A percentile compares a stretch with the other conserved stretches of the same genome.
phyloP scores from a whole-genome alignment of 2,797 vertebrate genomes.

The Margarornis squamiger region DNA sequence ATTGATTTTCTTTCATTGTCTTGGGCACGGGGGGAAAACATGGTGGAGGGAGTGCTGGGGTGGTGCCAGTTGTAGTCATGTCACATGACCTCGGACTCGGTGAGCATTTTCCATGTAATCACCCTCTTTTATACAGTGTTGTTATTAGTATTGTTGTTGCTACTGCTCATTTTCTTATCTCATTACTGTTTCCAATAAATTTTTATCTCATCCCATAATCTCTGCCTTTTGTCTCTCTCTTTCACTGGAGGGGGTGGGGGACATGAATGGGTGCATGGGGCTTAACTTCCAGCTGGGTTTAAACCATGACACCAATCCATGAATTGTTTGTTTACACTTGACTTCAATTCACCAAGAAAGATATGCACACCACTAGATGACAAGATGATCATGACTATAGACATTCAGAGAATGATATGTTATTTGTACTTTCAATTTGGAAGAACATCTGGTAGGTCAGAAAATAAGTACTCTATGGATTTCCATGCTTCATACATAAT shows the following conservation, averaged over 20 bases:
- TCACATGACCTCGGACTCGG: accelerated
- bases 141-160: neutral
- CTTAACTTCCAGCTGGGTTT: neutral
- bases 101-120: neutral
- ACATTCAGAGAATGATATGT: neutral
- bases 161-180: neutral
- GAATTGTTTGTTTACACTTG: neutral
- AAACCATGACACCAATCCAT: neutral
- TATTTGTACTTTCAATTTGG: neutral
- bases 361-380: neutral
- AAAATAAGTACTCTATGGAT: neutral
- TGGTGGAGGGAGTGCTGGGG: neutral
- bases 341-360: accelerated
- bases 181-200: neutral
- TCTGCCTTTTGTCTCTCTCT: neutral
- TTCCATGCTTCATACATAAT: neutral
- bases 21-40: neutral
- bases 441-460: neutral
- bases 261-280: neutral
- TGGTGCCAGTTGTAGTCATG: accelerated
- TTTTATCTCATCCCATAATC: neutral
- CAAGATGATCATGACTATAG: neutral
- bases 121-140: neutral
- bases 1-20: neutral
- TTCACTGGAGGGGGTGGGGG: accelerated